These are phyloP conservation scores for Sinocyclocheilus rhinocerous DNA, from an alignment of 2,113 vertebrate genomes.

Conservation along the genomic window DNA sequence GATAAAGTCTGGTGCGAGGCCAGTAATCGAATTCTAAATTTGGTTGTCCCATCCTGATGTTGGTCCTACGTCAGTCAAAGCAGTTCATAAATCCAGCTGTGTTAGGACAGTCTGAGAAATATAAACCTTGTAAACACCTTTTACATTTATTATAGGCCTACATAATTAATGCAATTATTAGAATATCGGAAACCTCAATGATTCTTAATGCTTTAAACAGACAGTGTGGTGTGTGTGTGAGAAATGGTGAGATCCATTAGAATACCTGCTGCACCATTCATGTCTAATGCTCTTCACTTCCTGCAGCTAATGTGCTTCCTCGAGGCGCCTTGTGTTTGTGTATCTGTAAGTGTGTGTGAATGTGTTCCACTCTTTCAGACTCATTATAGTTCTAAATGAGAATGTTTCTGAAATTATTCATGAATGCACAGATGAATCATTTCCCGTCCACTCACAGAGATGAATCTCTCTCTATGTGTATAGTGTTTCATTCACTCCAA, in stretches of 20 bases:
- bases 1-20: background rate
- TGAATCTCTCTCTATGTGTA: slow-evolving; percentile 7
- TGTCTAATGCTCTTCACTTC: slow-evolving; percentile 47
- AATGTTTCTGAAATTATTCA: slow-evolving; percentile 39
- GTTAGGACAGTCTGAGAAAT: background rate
- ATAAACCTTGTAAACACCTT: background rate
- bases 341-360: background rate
- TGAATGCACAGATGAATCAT: slow-evolving; percentile 23
- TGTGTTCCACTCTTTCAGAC: background rate
- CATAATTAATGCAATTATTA: slow-evolving; percentile 11
- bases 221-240: background rate
- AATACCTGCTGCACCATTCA: slow-evolving; percentile 39
- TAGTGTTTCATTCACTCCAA: slow-evolving; percentile 1
- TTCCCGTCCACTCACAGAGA: background rate
- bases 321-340: slow-evolving; percentile 24
- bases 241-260: slow-evolving; percentile 46
- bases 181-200: background rate
- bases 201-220: slow-evolving; percentile 29
- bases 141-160: background rate
- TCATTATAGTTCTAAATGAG: slow-evolving; percentile 25
- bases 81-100: background rate
- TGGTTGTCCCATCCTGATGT: background rate
- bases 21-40: background rate
- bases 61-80: background rate
- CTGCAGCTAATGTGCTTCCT: slow-evolving; percentile 51